phyloP scores from a whole-genome alignment of 2,113 vertebrate genomes.

The Oceanites oceanicus region DNA sequence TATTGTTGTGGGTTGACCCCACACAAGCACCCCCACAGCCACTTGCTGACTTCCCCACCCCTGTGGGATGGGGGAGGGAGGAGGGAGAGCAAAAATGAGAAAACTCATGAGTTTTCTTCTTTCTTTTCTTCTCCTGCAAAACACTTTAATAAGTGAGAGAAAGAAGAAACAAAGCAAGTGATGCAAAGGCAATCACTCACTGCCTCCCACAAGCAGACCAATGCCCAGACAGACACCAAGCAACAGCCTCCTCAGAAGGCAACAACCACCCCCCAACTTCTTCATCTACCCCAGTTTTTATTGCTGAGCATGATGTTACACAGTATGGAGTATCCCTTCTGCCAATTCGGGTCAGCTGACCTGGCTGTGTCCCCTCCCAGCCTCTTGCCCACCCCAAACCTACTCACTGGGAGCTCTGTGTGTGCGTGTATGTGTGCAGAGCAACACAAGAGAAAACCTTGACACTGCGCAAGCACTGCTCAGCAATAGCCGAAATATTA shows the following conservation, averaged over 20 bases:
- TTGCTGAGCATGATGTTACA: not conserved
- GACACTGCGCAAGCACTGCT: not conserved
- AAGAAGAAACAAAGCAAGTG: not conserved
- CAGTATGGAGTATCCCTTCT: not conserved
- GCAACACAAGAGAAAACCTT: not conserved
- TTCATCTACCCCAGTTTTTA: not conserved
- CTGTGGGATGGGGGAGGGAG: not conserved
- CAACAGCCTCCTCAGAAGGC: not conserved
- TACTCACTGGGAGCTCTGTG: not conserved
- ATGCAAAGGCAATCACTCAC: not conserved
- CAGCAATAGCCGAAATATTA: not conserved
- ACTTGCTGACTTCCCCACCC: accelerated
- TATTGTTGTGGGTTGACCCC: not conserved
- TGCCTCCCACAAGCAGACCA: not conserved
- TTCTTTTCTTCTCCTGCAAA: not conserved
- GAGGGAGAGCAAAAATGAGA: not conserved
- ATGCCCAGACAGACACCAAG: not conserved
- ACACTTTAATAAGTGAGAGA: not conserved
- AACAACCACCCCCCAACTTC: not conserved
- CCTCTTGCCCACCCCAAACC: not conserved
- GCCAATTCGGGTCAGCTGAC: not conserved
- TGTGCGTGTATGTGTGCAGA: not conserved
- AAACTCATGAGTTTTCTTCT: not conserved
- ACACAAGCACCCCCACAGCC: not conserved
- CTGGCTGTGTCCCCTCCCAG: not conserved